Evolutionary conservation across 2,797 vertebrate genomes (phyloP), one percentile per base, ranked within the genome.

Genomic region (Craterocephalus amniculus): DNA sequence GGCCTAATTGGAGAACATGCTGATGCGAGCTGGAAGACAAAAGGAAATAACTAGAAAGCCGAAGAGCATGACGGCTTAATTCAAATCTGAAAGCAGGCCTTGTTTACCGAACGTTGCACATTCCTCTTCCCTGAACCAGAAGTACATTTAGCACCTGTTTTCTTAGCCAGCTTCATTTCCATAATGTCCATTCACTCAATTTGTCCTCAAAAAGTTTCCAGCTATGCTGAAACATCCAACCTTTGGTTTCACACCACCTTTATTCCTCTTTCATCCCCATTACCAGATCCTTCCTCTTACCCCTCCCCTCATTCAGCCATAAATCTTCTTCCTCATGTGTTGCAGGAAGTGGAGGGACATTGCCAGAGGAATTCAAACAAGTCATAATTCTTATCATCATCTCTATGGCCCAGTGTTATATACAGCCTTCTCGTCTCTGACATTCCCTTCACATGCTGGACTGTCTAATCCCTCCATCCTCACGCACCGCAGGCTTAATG

Each of bases 311-410:
- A 24, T 59, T 76, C 36, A 1, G 49, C 69, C 71, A 74, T 91
- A 88, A 90, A 89, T 88, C 83, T 79, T 69, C 63, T 65, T 56
- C 71, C 62, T 69, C 51, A 52, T 20, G 22, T 60, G 72, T 45
- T 67, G 75, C 57, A 22, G 13, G 14, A 57, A 58, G 56, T 11
- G 8, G 14, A 26, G 3, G 63, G 52, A 79, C 83, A 69, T 81
- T 68, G 57, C 65, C 2, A 38, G 34, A 63, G 76, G 83, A 86
- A 89, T 88, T 72, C 67, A 89, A 87, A 91, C 81, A 90, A 77
- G 84, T 62, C 80, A 56, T 91, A 89, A 87, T 81, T 92, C 75
- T 70, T 84, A 59, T 86, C 74, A 71, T 87, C 76, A 76, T 83
- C 66, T 62, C 71, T 54, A 60, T 67, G 70, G 71, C 67, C 62